phyloP scores from a whole-genome alignment of 2,888 invertebrate species.

The Nomada fucata region DNA sequence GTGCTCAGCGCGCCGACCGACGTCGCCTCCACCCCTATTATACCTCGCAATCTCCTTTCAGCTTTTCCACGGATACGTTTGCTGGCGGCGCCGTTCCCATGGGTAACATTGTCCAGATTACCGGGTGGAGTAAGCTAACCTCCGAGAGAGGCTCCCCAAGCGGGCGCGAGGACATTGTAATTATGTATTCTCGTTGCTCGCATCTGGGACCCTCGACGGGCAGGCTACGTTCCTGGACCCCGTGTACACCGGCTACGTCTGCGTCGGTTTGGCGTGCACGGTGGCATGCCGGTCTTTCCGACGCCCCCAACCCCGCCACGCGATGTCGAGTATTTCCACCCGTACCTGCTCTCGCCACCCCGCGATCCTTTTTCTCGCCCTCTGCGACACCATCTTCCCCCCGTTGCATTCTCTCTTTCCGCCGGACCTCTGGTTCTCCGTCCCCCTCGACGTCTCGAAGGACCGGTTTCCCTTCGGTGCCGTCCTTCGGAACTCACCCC shows the following conservation, averaged over 20 bases:
- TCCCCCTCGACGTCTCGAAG: constrained; percentile 29
- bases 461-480: neutral
- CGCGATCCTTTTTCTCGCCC: constrained; percentile 48
- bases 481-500: constrained; percentile 20
- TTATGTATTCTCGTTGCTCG: constrained; percentile 80
- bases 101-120: constrained; percentile 79
- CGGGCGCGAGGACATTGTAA: constrained; percentile 79
- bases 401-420: constrained; percentile 5
- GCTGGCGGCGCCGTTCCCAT: constrained; percentile 64
- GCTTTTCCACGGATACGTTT: constrained; percentile 72
- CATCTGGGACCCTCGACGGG: constrained; percentile 75
- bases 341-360: neutral
- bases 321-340: constrained; percentile 35
- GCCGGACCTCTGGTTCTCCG: neutral
- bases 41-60: constrained; percentile 69
- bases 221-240: constrained; percentile 52
- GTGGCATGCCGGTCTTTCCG: constrained; percentile 52
- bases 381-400: constrained; percentile 45
- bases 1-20: neutral
- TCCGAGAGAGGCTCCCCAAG: constrained; percentile 72
- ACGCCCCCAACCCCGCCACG: constrained; percentile 51
- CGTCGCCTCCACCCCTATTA: constrained; percentile 8
- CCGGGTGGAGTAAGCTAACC: constrained; percentile 76
- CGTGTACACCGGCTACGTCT: constrained; percentile 47
- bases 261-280: constrained; percentile 33